Evolutionary conservation across 2,113 vertebrate species (phyloP).

Genomic region (Entomyzon cyanotis): DNA sequence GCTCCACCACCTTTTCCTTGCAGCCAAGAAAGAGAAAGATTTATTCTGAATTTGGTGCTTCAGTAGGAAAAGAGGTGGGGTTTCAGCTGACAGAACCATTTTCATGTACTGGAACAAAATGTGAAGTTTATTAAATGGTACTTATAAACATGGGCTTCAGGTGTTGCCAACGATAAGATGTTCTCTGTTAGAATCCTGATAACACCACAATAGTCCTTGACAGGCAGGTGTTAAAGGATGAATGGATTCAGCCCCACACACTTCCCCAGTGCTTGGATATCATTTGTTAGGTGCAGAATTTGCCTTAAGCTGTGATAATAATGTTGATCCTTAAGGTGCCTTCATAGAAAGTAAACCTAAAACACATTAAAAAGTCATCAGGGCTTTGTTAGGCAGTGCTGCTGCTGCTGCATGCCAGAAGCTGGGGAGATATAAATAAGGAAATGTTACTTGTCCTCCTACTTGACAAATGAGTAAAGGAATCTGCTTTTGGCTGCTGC

Average conservation of each 20-base stretch:
- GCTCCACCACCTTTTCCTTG: neutral
- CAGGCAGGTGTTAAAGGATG: neutral
- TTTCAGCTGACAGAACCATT: neutral
- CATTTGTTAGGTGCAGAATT: neutral
- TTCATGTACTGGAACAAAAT: neutral
- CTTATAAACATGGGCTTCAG: neutral
- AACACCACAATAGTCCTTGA: neutral
- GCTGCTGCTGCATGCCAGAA: conserved; percentile 38
- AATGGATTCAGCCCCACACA: neutral
- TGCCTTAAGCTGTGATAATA: neutral
- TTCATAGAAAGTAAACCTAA: neutral
- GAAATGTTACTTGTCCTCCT: conserved; percentile 23
- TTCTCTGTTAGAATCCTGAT: neutral
- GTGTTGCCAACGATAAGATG: neutral
- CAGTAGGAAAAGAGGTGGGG: neutral
- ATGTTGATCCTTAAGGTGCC: neutral
- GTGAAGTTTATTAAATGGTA: neutral
- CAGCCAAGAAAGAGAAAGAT: neutral
- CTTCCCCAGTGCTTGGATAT: neutral
- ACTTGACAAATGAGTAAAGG: neutral
- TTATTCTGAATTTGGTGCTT: neutral
- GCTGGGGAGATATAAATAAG: conserved; percentile 30
- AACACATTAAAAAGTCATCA: conserved; percentile 27
- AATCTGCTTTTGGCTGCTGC: conserved; percentile 10
- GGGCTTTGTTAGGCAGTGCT: neutral